These are phyloP conservation scores for Pseudococcus viburni DNA, from an alignment of 2,888 invertebrate species.

Conservation along the genomic window DNA sequence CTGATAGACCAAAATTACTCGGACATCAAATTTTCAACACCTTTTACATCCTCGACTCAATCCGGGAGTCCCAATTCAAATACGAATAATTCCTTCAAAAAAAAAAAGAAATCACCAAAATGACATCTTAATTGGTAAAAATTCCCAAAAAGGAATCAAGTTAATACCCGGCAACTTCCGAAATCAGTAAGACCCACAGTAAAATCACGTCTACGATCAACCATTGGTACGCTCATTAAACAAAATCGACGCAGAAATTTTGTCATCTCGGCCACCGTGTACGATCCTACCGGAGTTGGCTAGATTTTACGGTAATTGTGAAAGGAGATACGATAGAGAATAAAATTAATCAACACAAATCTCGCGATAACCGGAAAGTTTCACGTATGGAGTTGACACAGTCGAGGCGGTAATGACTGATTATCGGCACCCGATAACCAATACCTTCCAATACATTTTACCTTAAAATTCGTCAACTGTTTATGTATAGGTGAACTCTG, in stretches of 20 bases:
- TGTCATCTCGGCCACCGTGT: background rate
- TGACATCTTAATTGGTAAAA: too few relatives aligned
- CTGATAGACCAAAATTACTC: too few relatives aligned
- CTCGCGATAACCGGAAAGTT: background rate
- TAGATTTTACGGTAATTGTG: background rate
- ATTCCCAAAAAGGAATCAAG: too few relatives aligned
- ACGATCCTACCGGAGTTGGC: conserved; percentile 2
- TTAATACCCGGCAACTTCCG: too few relatives aligned
- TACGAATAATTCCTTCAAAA: too few relatives aligned
- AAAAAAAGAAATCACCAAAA: too few relatives aligned
- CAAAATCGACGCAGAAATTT: background rate
- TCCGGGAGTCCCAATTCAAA: too few relatives aligned
- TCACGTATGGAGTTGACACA: background rate
- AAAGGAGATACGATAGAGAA: background rate
- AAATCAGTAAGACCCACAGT: too few relatives aligned
- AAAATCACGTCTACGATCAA: too few relatives aligned
- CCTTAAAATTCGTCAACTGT: background rate
- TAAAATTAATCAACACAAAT: background rate
- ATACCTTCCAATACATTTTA: background rate
- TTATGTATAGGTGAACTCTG: background rate
- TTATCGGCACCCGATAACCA: conserved; percentile 11
- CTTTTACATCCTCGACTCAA: too few relatives aligned
- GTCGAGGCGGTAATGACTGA: conserved; percentile 12
- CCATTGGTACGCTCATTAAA: too few relatives aligned
- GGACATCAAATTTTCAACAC: too few relatives aligned